Base-by-base conservation (phyloP, 2,113 vertebrate species). In the Diphyllodes magnificus region DNA sequence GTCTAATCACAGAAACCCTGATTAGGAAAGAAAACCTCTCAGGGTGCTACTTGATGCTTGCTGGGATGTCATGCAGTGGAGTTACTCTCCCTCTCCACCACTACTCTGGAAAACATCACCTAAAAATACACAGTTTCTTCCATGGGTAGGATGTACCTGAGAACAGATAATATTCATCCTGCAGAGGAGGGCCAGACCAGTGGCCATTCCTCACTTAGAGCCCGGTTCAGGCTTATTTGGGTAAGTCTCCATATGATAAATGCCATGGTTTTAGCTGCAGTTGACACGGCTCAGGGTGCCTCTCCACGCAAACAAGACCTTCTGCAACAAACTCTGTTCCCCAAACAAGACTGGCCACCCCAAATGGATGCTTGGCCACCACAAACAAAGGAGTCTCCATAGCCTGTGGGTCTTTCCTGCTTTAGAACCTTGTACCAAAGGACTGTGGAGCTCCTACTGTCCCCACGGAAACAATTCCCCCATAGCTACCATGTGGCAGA, bases 201-300 rank as follows among this genome's bases (percentile, higher is more conserved):
- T 8, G 22, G 37, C 39, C 27, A 9, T 22, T 91, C 11, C 37
- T 69, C 37, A 49, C 49, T 64, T n/a, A 56, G 28, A 70, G 25
- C 19, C 10, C 15, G 11, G 9, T 47, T 82, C 49, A 60, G 44
- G 15, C 10, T 54, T 56, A 49, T 69, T 80, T 66, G 13, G 16
- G 1, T 47, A 35, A 63, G 51, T 8, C 14, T 73, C 27, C 15
- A 9, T 35, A 47, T 11, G 28, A 84, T 13, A 79, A 70, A 86
- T 71, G 6, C 27, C 51, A 37, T 18, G 5, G 0, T 86, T 92
- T 84, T 13, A 51, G 37, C 31, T 59, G 53, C 0, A 1, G 24
- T 9, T 57, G 49, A 10, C 35, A 30, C 0, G 2, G 64, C 39
- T 84, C 65, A 16, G 0, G 0, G 16, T 21, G 15, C 27, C 35